These are phyloP conservation scores for Lepas anatifera DNA, from an alignment of 2,888 invertebrate genomes.

Conservation along the genomic window DNA sequence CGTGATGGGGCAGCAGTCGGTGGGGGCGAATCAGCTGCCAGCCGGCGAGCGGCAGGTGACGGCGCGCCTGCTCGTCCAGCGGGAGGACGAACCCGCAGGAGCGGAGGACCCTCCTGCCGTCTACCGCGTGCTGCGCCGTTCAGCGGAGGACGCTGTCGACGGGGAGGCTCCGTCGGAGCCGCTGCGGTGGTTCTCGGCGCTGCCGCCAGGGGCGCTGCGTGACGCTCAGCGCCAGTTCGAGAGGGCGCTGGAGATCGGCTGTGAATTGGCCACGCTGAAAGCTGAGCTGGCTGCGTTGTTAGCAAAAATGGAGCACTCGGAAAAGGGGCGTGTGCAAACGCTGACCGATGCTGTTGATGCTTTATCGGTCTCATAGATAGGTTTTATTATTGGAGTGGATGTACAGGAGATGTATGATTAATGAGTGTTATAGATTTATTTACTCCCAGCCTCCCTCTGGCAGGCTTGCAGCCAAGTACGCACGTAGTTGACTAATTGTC, in stretches of 20 bases:
- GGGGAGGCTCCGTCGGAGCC: not conserved
- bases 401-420: too few relatives aligned
- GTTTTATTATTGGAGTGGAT: too few relatives aligned
- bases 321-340: not conserved
- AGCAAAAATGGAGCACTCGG: not conserved
- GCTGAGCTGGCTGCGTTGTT: not conserved
- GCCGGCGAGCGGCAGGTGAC: not conserved
- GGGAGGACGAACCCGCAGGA: not conserved
- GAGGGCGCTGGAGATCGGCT: not conserved
- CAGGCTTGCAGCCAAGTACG: too few relatives aligned
- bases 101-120: not conserved
- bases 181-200: conserved; percentile 10
- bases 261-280: not conserved
- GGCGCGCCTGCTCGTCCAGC: not conserved
- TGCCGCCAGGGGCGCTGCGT: conserved; percentile 8
- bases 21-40: not conserved
- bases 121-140: not conserved
- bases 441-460: too few relatives aligned
- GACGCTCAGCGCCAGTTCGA: not conserved
- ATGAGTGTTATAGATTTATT: too few relatives aligned
- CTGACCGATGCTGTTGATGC: not conserved
- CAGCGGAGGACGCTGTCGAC: too few relatives aligned
- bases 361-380: not conserved
- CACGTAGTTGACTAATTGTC: too few relatives aligned
- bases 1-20: conserved; percentile 10